A percentile compares a stretch with the other conserved stretches of the same genome.
Conservation (phyloP, 64 coral and sea anemone genomes). For the Montipora foliosa region DNA sequence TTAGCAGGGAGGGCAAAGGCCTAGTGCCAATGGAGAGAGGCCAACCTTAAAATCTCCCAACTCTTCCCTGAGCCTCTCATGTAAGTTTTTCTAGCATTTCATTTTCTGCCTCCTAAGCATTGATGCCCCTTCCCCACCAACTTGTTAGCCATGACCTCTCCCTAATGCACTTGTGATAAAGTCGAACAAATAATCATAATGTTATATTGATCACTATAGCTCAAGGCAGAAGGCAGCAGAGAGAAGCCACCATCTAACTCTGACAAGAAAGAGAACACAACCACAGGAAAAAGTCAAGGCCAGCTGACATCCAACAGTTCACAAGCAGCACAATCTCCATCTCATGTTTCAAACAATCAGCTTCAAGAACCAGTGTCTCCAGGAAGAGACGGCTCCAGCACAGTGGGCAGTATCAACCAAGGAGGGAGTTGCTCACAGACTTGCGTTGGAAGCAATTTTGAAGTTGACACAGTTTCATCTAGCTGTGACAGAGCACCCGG, state of each 20-base stretch:
- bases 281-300: conserved; percentile 55
- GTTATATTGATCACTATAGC: conserved; percentile 25
- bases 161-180: too few relatives aligned
- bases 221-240: conserved; percentile 73
- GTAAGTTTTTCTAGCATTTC: too few relatives aligned
- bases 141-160: too few relatives aligned
- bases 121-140: too few relatives aligned
- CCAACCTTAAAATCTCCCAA: too few relatives aligned
- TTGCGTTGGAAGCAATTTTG: conserved; percentile 65
- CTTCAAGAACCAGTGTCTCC: conserved; percentile 63
- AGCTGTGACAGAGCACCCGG: conserved; percentile 77
- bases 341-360: conserved; percentile 1
- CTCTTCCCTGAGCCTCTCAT: too few relatives aligned
- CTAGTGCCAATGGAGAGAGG: too few relatives aligned
- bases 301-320: conserved; percentile 10
- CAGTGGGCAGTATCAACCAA: conserved; percentile 42
- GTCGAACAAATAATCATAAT: background rate
- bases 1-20: too few relatives aligned
- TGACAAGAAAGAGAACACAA: conserved; percentile 53
- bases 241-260: conserved; percentile 71
- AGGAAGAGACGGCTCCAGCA: conserved; percentile 54
- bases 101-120: too few relatives aligned
- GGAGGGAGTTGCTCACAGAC: conserved; percentile 51
- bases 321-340: conserved; percentile 41
- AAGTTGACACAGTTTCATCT: conserved; percentile 72